Conservation (phyloP, 2,888 invertebrate genomes). For the Erebia palarica region DNA sequence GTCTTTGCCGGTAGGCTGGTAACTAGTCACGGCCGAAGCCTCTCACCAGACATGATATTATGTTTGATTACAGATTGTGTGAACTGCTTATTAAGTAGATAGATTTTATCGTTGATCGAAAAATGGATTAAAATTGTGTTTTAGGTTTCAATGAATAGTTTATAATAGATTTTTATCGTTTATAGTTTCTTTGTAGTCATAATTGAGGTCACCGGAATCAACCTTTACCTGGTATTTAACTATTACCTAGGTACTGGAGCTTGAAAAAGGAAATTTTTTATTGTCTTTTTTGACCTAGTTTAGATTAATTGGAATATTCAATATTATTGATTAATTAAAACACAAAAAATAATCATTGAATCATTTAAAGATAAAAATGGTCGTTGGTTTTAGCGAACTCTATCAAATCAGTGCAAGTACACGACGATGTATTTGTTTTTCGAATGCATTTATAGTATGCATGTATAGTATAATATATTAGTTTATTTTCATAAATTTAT, state of each 20-base stretch:
- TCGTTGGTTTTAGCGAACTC: no score
- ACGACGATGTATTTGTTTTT: no score
- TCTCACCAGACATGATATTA: no score
- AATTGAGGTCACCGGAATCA: slow-evolving; percentile 26
- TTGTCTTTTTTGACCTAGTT: slow-evolving; percentile 12
- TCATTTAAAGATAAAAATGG: neutral
- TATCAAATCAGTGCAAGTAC: no score
- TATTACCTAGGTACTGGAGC: neutral
- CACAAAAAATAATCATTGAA: neutral
- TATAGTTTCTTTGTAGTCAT: slow-evolving; percentile 25
- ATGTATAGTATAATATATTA: no score
- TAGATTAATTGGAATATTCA: neutral
- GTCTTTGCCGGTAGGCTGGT: no score
- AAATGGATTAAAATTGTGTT: neutral
- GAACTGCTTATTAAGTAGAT: neutral
- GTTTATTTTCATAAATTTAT: no score
- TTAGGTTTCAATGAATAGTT: slow-evolving; percentile 8
- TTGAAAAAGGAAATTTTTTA: slow-evolving; percentile 13
- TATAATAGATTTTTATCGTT: slow-evolving; percentile 24
- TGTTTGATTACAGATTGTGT: no score
- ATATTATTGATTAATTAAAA: neutral
- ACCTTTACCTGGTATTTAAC: slow-evolving; percentile 30
- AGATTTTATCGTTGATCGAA: neutral
- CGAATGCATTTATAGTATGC: no score
- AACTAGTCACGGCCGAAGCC: no score